phyloP scores from a whole-genome alignment of 2,113 vertebrate species.

The Aplodontia rufa region DNA sequence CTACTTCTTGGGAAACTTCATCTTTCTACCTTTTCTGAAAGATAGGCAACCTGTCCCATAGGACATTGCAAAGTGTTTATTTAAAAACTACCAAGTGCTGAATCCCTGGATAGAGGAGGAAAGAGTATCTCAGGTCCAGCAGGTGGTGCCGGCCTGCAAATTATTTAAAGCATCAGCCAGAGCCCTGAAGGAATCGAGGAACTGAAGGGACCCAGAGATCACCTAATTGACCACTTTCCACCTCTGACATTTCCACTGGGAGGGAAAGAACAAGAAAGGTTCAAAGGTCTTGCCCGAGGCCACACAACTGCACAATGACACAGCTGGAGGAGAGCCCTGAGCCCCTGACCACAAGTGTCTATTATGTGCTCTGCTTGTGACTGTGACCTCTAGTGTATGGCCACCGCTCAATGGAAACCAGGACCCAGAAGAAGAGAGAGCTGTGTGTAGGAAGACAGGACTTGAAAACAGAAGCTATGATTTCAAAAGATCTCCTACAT shows the following conservation, averaged over 20 bases:
- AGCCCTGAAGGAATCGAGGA: not conserved
- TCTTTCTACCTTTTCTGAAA: not conserved
- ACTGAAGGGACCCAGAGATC: not conserved
- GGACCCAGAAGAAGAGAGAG: not conserved
- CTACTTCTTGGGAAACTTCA: not conserved
- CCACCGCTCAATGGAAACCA: not conserved
- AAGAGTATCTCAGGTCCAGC: not conserved
- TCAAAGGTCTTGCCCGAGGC: not conserved
- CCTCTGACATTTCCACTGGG: not conserved
- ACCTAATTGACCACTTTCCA: not conserved
- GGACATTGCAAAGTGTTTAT: not conserved
- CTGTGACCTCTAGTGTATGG: rapidly evolving
- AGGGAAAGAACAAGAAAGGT: not conserved
- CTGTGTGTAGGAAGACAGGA: not conserved
- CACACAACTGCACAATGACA: not conserved
- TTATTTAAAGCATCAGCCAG: not conserved
- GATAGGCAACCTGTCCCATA: not conserved
- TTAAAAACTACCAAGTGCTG: not conserved
- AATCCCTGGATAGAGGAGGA: not conserved
- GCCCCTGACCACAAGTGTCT: not conserved
- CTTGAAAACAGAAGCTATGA: not conserved
- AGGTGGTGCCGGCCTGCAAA: not conserved
- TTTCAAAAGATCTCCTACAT: not conserved
- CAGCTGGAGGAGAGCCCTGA: not conserved
- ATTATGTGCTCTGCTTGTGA: rapidly evolving